Conservation (phyloP, 2,797 vertebrate species). For the Eutrigla gurnardus region DNA sequence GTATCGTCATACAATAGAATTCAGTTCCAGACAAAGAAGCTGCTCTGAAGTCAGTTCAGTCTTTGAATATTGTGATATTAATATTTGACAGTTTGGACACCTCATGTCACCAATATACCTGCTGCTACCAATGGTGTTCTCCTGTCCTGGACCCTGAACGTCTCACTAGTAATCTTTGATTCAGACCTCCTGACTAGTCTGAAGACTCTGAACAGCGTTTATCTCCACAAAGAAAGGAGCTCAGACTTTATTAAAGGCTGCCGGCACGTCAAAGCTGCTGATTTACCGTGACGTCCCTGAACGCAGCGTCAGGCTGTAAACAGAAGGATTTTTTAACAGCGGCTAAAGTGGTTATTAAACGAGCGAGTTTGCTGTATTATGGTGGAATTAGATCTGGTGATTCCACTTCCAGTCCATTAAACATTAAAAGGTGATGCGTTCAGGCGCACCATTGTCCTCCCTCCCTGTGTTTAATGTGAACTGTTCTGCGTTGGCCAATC, state of each 20-base stretch:
- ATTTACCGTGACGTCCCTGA: slow-evolving; percentile 71
- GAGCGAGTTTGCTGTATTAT: slow-evolving; percentile 72
- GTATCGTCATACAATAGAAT: too few species aligned
- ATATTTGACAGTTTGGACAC: too few species aligned
- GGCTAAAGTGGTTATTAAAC: slow-evolving; percentile 82
- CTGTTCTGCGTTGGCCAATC: too few species aligned
- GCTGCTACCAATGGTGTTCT: too few species aligned
- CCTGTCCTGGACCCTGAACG: too few species aligned
- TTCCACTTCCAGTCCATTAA: slow-evolving; percentile 76
- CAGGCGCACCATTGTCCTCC: too few species aligned
- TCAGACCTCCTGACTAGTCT: background rate
- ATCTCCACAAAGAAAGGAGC: slow-evolving; percentile 59
- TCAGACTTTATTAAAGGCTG: slow-evolving; percentile 75
- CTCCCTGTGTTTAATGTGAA: too few species aligned
- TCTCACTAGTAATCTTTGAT: background rate
- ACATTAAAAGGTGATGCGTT: too few species aligned
- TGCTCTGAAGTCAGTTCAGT: too few species aligned
- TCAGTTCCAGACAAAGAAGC: too few species aligned
- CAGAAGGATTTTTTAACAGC: slow-evolving; percentile 79
- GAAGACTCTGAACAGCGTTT: slow-evolving; percentile 39
- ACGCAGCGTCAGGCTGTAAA: slow-evolving; percentile 72
- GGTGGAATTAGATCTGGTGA: slow-evolving; percentile 82
- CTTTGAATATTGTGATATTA: too few species aligned
- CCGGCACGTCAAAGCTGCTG: slow-evolving; percentile 61
- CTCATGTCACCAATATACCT: too few species aligned